These are phyloP conservation scores for Tyrannus savana DNA, from an alignment of 2,113 vertebrate genomes.

Conservation along the genomic window DNA sequence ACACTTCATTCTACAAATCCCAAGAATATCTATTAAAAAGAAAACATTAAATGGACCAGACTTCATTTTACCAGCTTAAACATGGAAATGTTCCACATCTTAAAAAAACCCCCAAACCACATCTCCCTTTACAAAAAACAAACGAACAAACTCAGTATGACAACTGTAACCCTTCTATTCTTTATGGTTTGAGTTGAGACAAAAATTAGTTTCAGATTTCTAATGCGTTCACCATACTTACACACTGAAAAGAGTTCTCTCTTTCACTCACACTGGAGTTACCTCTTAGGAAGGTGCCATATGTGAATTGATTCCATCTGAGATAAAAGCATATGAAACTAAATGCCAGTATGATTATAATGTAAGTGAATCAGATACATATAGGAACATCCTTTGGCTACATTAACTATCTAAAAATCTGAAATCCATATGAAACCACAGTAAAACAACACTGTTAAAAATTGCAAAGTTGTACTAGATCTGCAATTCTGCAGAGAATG, in stretches of 20 bases:
- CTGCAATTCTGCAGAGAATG: neutral
- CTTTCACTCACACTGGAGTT: neutral
- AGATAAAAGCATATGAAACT: neutral
- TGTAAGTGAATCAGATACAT: neutral
- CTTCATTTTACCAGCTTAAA: neutral
- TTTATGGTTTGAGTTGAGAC: neutral
- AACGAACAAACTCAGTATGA: neutral
- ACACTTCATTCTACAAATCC: neutral
- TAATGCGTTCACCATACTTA: neutral
- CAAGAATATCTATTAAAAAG: neutral
- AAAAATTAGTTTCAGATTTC: neutral
- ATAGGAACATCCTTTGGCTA: neutral
- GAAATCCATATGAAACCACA: neutral
- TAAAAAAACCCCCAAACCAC: neutral
- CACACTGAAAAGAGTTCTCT: neutral
- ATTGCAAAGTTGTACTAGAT: neutral
- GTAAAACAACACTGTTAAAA: neutral
- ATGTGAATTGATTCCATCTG: neutral
- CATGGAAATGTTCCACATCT: neutral
- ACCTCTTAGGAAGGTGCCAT: neutral
- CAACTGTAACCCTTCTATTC: neutral
- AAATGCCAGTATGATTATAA: neutral
- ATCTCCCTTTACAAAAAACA: neutral
- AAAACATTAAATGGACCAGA: neutral
- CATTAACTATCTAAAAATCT: neutral